Conservation (phyloP, 2,888 invertebrate species). For the Ophion ventricosus region DNA sequence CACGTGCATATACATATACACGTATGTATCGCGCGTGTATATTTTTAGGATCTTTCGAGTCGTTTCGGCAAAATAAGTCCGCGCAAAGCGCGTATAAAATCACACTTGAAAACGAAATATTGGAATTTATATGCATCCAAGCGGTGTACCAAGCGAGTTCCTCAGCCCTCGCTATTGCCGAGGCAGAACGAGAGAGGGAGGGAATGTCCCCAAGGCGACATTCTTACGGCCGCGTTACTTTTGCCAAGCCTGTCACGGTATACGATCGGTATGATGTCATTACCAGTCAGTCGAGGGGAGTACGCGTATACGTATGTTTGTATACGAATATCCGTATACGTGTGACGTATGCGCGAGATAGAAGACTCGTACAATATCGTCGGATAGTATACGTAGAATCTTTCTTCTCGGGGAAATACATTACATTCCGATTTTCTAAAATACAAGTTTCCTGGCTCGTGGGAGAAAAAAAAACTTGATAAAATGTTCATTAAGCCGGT, state of each 20-base stretch:
- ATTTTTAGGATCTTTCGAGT: conserved; percentile 31
- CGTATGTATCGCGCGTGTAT: not conserved
- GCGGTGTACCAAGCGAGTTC: conserved; percentile 8
- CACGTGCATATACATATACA: conserved; percentile 2
- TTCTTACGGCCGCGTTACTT: conserved; percentile 65
- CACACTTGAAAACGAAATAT: conserved; percentile 79
- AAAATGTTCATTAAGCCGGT: not conserved
- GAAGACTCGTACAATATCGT: conserved; percentile 39
- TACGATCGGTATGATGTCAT: conserved; percentile 60
- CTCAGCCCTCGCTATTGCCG: not conserved
- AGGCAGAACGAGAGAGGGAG: not conserved
- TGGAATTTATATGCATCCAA: conserved; percentile 76
- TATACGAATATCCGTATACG: not conserved
- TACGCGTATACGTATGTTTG: not conserved
- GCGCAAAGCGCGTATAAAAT: conserved; percentile 79
- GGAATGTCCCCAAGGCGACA: conserved; percentile 71
- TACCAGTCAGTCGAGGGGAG: conserved; percentile 56
- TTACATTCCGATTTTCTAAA: not conserved
- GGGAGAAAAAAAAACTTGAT: not conserved
- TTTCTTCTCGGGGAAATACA: not conserved
- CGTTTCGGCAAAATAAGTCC: conserved; percentile 67
- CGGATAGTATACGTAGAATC: not conserved
- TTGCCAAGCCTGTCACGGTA: conserved; percentile 49
- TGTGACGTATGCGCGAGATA: too few species aligned
- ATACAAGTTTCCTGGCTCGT: not conserved